These are phyloP conservation scores for Balaeniceps rex DNA, from an alignment of 2,113 vertebrate genomes.

Conservation along the genomic window DNA sequence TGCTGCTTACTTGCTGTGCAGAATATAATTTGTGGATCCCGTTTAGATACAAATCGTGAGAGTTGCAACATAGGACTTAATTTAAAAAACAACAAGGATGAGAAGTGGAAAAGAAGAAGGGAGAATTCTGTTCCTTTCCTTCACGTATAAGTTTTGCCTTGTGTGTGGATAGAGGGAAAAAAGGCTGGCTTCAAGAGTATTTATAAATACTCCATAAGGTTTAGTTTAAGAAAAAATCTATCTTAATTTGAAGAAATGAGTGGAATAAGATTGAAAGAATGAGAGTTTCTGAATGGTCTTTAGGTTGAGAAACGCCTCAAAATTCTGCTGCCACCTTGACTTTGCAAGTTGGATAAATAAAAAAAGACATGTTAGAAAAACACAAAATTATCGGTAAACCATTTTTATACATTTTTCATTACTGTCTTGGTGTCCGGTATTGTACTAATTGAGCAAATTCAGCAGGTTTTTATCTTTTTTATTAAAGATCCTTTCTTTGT, in stretches of 20 bases:
- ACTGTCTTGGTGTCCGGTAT: not conserved
- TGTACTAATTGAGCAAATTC: not conserved
- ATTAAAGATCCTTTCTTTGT: not conserved
- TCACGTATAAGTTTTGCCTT: not conserved
- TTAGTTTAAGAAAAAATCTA: not conserved
- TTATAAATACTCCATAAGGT: not conserved
- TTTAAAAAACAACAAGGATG: not conserved
- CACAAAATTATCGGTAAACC: not conserved
- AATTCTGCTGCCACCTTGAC: not conserved
- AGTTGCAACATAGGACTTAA: not conserved
- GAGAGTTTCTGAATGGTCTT: not conserved
- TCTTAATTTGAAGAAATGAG: not conserved
- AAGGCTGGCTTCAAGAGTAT: not conserved
- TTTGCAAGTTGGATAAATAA: not conserved
- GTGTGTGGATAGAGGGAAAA: not conserved
- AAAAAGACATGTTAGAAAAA: not conserved
- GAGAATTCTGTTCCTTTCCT: not conserved
- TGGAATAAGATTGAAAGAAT: not conserved
- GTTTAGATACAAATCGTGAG: not conserved
- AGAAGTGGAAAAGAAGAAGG: not conserved
- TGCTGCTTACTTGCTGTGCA: not conserved
- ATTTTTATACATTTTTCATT: not conserved
- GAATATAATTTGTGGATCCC: not conserved
- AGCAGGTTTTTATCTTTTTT: not conserved
- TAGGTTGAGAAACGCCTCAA: not conserved